Conservation (phyloP, 2,888 invertebrate species). For the Nebria salina region DNA sequence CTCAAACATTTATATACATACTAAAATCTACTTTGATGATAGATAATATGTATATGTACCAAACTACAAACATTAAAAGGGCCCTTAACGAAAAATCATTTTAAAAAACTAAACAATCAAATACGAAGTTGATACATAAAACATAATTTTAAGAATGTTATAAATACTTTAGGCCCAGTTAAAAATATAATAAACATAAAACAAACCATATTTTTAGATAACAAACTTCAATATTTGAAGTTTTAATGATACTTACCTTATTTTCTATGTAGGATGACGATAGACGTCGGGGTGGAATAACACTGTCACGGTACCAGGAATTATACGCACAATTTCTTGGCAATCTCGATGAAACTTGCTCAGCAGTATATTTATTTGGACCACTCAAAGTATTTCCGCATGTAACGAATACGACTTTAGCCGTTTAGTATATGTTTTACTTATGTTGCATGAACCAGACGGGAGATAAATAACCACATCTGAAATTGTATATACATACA, state of each 20-base stretch:
- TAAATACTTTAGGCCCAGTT: too few species aligned
- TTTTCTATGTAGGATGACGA: constrained; percentile 76
- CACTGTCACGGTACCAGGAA: constrained; percentile 82
- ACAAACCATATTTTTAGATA: too few species aligned
- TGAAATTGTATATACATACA: background rate
- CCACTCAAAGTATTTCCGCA: constrained; percentile 68
- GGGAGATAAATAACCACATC: background rate
- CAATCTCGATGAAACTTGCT: constrained; percentile 76
- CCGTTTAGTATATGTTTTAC: background rate
- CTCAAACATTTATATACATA: too few species aligned
- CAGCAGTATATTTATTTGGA: constrained; percentile 81
- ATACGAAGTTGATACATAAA: too few species aligned
- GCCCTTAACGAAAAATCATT: too few species aligned
- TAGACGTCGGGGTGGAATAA: constrained; percentile 80
- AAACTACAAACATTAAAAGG: too few species aligned
- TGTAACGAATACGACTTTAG: constrained; percentile 20
- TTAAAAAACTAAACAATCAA: too few species aligned
- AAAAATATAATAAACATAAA: too few species aligned
- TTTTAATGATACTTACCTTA: background rate
- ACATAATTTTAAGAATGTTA: too few species aligned
- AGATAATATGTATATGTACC: too few species aligned
- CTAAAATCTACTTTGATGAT: too few species aligned
- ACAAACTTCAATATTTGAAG: too few species aligned
- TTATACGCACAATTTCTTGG: constrained; percentile 85
- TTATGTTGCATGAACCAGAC: background rate